Conservation (phyloP, 2,888 invertebrate species). For the Ornithoptera priamus region DNA sequence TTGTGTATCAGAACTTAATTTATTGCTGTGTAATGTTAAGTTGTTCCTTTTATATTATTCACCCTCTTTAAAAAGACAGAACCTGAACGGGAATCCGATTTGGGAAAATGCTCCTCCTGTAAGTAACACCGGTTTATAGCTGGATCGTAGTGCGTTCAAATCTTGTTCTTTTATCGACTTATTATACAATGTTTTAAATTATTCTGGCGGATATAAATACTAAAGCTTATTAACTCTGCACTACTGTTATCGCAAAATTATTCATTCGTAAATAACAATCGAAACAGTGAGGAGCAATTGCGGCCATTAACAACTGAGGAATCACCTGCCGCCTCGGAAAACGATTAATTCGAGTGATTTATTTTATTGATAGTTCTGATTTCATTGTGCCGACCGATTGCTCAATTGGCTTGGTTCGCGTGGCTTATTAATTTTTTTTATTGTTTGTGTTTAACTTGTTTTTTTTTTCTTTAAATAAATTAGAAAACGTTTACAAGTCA, state of each 20-base stretch:
- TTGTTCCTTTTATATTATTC: too few species aligned
- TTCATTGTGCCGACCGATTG: conserved; percentile 22
- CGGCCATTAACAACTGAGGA: conserved; percentile 35
- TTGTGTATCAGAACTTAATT: too few species aligned
- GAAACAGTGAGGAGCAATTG: conserved; percentile 34
- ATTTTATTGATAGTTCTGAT: conserved; percentile 30
- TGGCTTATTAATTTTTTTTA: conserved; percentile 6
- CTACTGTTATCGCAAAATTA: conserved; percentile 32
- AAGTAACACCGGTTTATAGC: too few species aligned
- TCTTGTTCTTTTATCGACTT: too few species aligned
- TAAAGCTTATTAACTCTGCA: neutral
- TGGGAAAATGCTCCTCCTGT: too few species aligned
- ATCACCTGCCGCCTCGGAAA: conserved; percentile 36
- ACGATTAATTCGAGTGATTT: conserved; percentile 29
- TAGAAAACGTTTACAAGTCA: too few species aligned
- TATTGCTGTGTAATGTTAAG: too few species aligned
- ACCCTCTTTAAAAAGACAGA: too few species aligned
- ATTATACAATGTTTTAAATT: too few species aligned
- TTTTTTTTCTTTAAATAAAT: neutral
- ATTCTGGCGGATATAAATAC: neutral
- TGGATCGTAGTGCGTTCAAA: too few species aligned
- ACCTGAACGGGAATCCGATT: too few species aligned
- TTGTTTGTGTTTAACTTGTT: neutral
- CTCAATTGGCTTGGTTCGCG: conserved; percentile 19
- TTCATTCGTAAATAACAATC: conserved; percentile 36